Evolutionary conservation across 2,113 vertebrate genomes (phyloP).

Genomic region (Stegostoma tigrinum): DNA sequence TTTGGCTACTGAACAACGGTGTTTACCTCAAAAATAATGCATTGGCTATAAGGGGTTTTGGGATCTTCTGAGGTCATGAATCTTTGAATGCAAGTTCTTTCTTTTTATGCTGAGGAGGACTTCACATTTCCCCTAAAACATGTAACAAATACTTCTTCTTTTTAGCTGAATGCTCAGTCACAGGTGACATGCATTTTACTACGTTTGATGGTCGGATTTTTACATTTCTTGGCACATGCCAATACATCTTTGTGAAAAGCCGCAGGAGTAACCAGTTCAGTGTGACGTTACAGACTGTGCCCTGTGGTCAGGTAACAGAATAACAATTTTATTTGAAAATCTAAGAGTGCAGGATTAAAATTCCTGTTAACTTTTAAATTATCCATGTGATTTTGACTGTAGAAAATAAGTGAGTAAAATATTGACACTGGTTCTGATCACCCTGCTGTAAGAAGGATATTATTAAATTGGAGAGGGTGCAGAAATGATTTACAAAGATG

Average conservation of each 20-base stretch:
- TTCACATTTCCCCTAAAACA: not conserved
- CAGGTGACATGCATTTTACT: constrained; percentile 81
- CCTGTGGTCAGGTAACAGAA: constrained; percentile 76
- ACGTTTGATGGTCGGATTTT: constrained; percentile 93
- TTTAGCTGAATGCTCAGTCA: constrained; percentile 80
- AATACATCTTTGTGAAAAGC: constrained; percentile 88
- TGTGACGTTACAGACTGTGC: constrained; percentile 78
- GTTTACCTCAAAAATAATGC: not conserved
- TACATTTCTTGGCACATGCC: constrained; percentile 83
- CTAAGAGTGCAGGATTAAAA: not conserved
- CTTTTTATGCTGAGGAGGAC: not conserved
- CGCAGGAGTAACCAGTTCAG: constrained; percentile 79
- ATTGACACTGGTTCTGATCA: not conserved
- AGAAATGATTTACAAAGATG: no score
- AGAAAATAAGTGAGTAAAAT: not conserved
- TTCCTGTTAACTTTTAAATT: not conserved
- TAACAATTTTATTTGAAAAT: constrained; percentile 4
- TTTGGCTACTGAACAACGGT: not conserved
- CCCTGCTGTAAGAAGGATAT: no score
- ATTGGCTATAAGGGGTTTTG: not conserved
- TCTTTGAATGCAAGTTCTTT: not conserved
- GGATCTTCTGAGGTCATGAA: not conserved
- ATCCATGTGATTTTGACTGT: not conserved
- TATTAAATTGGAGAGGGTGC: no score
- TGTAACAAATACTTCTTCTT: constrained; percentile 11